Base-by-base conservation (phyloP, 2,113 vertebrate genomes). In the Brachyhypopomus occidentalis region DNA sequence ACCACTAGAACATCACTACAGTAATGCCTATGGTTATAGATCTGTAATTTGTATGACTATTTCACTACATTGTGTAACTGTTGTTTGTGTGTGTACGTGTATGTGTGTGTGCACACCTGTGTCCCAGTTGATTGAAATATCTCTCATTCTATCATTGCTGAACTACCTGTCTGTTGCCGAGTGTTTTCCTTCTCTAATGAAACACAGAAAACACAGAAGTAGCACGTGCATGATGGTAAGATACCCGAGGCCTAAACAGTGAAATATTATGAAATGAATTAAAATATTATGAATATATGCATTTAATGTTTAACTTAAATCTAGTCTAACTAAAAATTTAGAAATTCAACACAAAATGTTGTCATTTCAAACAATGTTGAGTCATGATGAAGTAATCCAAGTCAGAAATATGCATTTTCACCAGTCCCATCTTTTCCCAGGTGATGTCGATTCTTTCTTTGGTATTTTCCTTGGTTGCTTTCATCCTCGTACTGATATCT, bases 391-490 rank as follows among this genome's bases (percentile, higher is more conserved):
- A 7, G 7, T 45, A 45, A 45, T 3, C 5, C 9, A 45, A 45
- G 41, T 45, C 41, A 45, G 41, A 11, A 11, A 45, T 6, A 45
- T 45, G 41, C n/a, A 45, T n/a, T 72, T 72, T 48, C 38, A 48
- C 20, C 38, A 30, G 2, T 34, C 48, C 16, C 12, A n/a, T 59
- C 64, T 83, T 23, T 84, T 80, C 22, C 66, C 83, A 80, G 78
- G 66, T 45, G 20, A 59, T 16, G 48, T 25, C 63, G 52, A 0
- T 19, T 58, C 14, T 73, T 11, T 78, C 78, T 5, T 67, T 67
- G 52, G 17, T 30, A 34, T 74, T 23, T 67, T 79, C 66, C 79
- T 1, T 52, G 23, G 23, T 69, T 20, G 77, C 77, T n/a, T 67
- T 56, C 22, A 25, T 83, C 27, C 25, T 83, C 22, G 1, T 75